Evolutionary conservation across 2,888 invertebrate species (phyloP).

Genomic region (Anaspis maculata): DNA sequence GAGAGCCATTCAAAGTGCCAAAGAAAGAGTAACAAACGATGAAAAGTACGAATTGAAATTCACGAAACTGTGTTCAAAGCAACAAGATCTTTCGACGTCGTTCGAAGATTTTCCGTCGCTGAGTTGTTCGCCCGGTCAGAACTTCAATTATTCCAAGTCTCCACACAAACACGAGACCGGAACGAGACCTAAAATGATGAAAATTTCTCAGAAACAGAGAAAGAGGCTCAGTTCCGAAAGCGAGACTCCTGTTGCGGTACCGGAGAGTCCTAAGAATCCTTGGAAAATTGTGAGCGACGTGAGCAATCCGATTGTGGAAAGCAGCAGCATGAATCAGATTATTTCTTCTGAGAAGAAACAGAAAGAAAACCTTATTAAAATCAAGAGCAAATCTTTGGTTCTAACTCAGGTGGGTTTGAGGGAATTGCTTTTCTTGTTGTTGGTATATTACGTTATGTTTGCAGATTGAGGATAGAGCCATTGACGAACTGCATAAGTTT

Average conservation of each 20-base stretch:
- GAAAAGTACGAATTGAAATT: slow-evolving; percentile 22
- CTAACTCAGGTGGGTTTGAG: slow-evolving; percentile 60
- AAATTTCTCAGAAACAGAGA: slow-evolving; percentile 56
- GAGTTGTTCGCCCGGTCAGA: slow-evolving; percentile 21
- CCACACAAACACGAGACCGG: slow-evolving; percentile 33
- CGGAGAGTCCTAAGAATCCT: slow-evolving; percentile 39
- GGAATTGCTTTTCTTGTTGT: background rate
- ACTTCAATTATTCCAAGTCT: slow-evolving; percentile 13
- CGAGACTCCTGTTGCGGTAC: slow-evolving; percentile 14
- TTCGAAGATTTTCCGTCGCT: slow-evolving; percentile 35
- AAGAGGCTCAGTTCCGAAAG: slow-evolving; percentile 51
- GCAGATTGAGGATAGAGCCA: slow-evolving; percentile 79
- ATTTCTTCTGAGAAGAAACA: slow-evolving; percentile 66
- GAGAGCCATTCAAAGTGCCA: slow-evolving; percentile 29
- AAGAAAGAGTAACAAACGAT: slow-evolving; percentile 22
- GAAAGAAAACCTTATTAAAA: slow-evolving; percentile 60
- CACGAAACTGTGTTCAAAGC: slow-evolving; percentile 15
- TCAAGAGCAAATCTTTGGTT: slow-evolving; percentile 62
- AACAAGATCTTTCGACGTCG: slow-evolving; percentile 6
- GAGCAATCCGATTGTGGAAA: slow-evolving; percentile 26
- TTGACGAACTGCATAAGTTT: slow-evolving; percentile 65
- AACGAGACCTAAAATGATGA: slow-evolving; percentile 35
- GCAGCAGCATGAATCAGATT: slow-evolving; percentile 48
- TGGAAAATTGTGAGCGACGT: slow-evolving; percentile 44
- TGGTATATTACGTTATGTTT: slow-evolving; percentile 12